Conservation (phyloP, 2,888 invertebrate species). For the Apamea sordens region DNA sequence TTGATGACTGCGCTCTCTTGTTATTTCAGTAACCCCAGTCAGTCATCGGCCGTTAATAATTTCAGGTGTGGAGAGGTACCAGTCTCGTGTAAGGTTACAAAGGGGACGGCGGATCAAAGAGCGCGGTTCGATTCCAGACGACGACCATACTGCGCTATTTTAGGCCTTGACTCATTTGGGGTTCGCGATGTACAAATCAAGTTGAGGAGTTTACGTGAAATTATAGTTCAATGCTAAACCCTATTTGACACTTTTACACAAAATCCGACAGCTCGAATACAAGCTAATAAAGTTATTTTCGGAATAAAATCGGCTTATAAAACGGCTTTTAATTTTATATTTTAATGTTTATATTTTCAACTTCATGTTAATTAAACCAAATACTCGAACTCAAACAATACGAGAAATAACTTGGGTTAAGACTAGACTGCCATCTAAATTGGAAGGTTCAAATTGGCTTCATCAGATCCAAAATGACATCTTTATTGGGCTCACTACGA, state of each 20-base stretch:
- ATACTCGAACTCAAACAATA: too few relatives aligned
- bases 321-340: too few relatives aligned
- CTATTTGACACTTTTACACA: background rate
- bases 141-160: slow-evolving; percentile 67
- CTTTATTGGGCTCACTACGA: too few relatives aligned
- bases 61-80: slow-evolving; percentile 71
- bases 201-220: slow-evolving; percentile 18
- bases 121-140: slow-evolving; percentile 66
- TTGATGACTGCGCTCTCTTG: slow-evolving; percentile 49
- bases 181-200: slow-evolving; percentile 38
- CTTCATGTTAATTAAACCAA: background rate
- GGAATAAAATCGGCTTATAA: background rate
- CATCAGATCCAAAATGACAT: too few relatives aligned
- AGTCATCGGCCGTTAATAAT: slow-evolving; percentile 72
- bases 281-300: background rate
- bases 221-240: background rate
- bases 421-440: too few relatives aligned
- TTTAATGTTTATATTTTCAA: background rate
- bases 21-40: slow-evolving; percentile 64
- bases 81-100: slow-evolving; percentile 67
- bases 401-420: too few relatives aligned
- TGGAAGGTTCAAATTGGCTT: too few relatives aligned
- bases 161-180: slow-evolving; percentile 42
- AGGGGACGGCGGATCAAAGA: slow-evolving; percentile 72
- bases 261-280: background rate